These are phyloP conservation scores for Phoenoteleia sp. DNA, from an alignment of 2,888 invertebrate genomes.

Conservation along the genomic window DNA sequence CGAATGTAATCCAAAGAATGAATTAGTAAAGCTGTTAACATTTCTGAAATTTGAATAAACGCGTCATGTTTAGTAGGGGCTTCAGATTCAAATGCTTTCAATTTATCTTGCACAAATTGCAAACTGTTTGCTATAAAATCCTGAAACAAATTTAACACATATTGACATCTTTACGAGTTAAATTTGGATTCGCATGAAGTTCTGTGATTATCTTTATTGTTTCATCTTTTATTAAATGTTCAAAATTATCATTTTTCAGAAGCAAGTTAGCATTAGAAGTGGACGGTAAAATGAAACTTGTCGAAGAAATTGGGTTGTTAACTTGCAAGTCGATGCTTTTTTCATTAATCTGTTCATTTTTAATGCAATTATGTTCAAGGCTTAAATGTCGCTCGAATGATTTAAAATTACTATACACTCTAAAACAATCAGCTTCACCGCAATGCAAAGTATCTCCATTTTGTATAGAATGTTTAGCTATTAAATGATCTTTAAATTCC, in stretches of 20 bases:
- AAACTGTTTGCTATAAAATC: neutral
- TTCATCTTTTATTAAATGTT: neutral
- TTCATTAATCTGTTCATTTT: neutral
- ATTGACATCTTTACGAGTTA: slow-evolving; percentile 12
- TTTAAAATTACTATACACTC: no score
- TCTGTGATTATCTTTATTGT: slow-evolving; percentile 9
- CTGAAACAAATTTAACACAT: slow-evolving; percentile 10
- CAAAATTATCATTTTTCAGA: slow-evolving; percentile 1
- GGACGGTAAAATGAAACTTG: neutral
- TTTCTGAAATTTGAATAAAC: neutral
- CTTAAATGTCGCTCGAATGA: no score
- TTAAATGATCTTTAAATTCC: no score
- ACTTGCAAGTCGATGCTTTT: no score
- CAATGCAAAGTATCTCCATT: no score
- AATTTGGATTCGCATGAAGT: neutral
- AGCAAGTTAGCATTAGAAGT: neutral
- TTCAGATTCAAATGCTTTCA: neutral
- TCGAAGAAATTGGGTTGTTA: no score
- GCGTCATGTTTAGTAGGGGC: neutral
- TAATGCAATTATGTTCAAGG: no score
- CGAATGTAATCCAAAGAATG: slow-evolving; percentile 12
- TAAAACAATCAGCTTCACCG: no score
- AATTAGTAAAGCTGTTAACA: neutral
- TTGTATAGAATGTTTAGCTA: no score
- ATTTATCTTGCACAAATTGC: slow-evolving; percentile 2